A percentile compares a stretch with the other conserved stretches of the same genome.
phyloP scores from a whole-genome alignment of 1,140 invertebrate genomes.

The Hypsibius dujardini region DNA sequence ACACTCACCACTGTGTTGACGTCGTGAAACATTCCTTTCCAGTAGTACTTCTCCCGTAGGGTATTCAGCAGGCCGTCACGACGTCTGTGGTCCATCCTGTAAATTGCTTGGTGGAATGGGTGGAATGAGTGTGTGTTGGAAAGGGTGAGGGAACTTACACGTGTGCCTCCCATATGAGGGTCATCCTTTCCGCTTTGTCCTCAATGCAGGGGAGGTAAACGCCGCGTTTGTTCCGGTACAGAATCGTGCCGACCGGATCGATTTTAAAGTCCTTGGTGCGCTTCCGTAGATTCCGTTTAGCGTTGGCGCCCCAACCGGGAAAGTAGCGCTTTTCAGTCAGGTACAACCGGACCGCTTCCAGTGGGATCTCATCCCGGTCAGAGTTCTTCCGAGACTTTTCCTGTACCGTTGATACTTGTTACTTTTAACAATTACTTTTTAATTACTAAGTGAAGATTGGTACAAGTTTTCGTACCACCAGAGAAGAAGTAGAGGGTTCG shows the following conservation, averaged over 20 bases:
- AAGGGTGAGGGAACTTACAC: background rate
- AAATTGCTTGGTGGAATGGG: background rate
- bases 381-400: background rate
- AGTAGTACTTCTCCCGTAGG: slow-evolving; percentile 10
- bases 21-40: slow-evolving; percentile 16
- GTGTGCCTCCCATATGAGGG: slow-evolving; percentile 4
- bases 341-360: slow-evolving; percentile 9
- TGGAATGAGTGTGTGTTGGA: background rate
- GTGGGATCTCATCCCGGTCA: background rate
- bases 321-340: background rate
- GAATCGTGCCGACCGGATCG: background rate
- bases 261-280: background rate
- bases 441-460: no score
- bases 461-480: no score
- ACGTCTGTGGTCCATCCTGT: background rate
- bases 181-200: background rate
- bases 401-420: no score
- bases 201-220: background rate
- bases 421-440: no score
- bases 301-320: slow-evolving; percentile 7
- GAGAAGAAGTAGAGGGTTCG: no score
- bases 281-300: background rate
- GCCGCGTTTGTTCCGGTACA: background rate
- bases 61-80: background rate
- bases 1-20: slow-evolving; percentile 12